A percentile compares a stretch with the other conserved stretches of the same genome.
Conservation (phyloP, 2,888 invertebrate species). For the Andrena bucephala region DNA sequence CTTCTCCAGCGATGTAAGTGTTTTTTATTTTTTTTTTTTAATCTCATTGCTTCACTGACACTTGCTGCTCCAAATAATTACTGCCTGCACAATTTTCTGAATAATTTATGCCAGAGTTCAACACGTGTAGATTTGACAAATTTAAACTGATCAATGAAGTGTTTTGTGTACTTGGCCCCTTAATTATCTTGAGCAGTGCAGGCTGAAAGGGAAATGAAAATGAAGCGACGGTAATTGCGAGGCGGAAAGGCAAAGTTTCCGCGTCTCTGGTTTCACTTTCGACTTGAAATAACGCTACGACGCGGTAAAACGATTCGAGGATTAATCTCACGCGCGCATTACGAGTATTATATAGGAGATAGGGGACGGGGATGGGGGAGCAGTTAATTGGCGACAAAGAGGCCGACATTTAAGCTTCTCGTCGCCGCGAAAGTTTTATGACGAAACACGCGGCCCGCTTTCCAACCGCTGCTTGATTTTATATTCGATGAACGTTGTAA, state of each 20-base stretch:
- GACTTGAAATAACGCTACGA: neutral
- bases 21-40: neutral
- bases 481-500: constrained; percentile 20
- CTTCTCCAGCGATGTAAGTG: constrained; percentile 82
- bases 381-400: constrained; percentile 52
- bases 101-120: too few relatives aligned
- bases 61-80: neutral
- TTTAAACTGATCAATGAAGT: too few relatives aligned
- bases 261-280: neutral
- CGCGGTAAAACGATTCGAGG: constrained; percentile 32
- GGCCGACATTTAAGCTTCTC: constrained; percentile 17
- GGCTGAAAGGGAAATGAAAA: too few relatives aligned
- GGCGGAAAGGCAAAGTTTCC: neutral
- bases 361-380: neutral
- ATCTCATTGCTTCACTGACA: neutral
- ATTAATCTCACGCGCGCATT: constrained; percentile 40
- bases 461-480: constrained; percentile 18
- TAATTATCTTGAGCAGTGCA: too few relatives aligned
- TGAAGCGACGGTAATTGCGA: too few relatives aligned
- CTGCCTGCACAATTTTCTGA: too few relatives aligned
- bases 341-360: constrained; percentile 19
- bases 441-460: constrained; percentile 18
- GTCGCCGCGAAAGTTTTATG: constrained; percentile 42
- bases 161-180: too few relatives aligned
- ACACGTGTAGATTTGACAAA: too few relatives aligned